phyloP scores from a whole-genome alignment of 2,888 invertebrate genomes.

The Sisyra nigra region DNA sequence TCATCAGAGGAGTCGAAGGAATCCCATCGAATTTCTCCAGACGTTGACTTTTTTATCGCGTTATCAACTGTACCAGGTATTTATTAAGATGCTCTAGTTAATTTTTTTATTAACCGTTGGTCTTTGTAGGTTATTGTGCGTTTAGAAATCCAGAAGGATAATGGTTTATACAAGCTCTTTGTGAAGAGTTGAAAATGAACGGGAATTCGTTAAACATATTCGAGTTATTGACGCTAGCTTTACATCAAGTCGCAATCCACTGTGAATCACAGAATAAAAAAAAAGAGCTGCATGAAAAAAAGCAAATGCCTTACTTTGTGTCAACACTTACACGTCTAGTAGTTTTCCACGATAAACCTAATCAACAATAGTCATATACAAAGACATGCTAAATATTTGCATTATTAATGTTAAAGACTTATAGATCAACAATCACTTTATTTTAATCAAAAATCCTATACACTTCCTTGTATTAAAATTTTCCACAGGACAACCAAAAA shows the following conservation, averaged over 20 bases:
- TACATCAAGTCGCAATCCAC: slow-evolving; percentile 72
- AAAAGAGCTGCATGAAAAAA: slow-evolving; percentile 70
- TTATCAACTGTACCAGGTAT: slow-evolving; percentile 87
- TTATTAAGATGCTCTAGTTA: not conserved
- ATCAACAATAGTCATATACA: too few relatives aligned
- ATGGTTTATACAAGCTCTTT: slow-evolving; percentile 91
- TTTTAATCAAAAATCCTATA: too few relatives aligned
- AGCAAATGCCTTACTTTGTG: slow-evolving; percentile 85
- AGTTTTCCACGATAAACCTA: slow-evolving; percentile 41
- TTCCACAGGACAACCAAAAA: too few relatives aligned
- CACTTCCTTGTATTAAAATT: too few relatives aligned
- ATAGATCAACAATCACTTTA: too few relatives aligned
- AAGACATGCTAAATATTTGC: too few relatives aligned
- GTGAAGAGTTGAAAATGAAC: slow-evolving; percentile 58
- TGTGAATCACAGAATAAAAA: slow-evolving; percentile 77
- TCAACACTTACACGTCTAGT: slow-evolving; percentile 78
- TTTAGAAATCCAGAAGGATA: slow-evolving; percentile 93
- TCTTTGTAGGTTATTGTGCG: slow-evolving; percentile 64
- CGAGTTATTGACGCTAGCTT: slow-evolving; percentile 73
- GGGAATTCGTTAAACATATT: slow-evolving; percentile 64
- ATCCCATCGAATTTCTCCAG: slow-evolving; percentile 72
- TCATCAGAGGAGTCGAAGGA: too few relatives aligned
- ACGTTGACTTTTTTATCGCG: slow-evolving; percentile 87
- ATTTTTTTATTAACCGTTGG: too few relatives aligned
- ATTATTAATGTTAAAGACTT: too few relatives aligned